A percentile compares a stretch with the other conserved stretches of the same genome.
Evolutionary conservation across 2,888 invertebrate species (phyloP).

Genomic region (Parascotia fuliginaria): DNA sequence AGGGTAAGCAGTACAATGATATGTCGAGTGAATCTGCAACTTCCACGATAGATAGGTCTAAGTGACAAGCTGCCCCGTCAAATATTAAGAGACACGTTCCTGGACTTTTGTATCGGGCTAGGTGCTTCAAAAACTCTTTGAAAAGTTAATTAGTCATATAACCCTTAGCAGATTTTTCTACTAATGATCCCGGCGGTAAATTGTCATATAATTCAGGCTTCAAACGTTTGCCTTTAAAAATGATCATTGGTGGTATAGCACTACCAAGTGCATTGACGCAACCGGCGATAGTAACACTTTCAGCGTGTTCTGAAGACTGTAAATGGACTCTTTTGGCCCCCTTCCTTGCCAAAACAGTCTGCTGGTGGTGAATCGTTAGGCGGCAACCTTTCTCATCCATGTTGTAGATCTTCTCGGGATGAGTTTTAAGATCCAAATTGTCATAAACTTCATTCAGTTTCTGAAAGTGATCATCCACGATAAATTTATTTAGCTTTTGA

Average conservation of each 20-base stretch:
- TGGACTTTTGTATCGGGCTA: conserved; percentile 15
- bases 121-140: background rate
- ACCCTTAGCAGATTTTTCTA: conserved; percentile 2
- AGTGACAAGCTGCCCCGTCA: conserved; percentile 26
- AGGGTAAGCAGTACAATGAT: conserved; percentile 30
- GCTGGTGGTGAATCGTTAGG: conserved; percentile 37
- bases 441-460: conserved; percentile 1
- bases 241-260: conserved; percentile 30
- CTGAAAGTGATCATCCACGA: conserved; percentile 33
- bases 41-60: conserved; percentile 29
- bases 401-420: conserved; percentile 33
- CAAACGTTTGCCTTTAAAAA: conserved; percentile 33
- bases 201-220: conserved; percentile 20
- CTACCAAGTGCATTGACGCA: conserved; percentile 28
- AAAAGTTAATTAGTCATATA: conserved; percentile 22
- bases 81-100: conserved; percentile 27
- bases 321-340: conserved; percentile 38
- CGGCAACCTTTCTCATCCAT: conserved; percentile 43
- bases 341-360: conserved; percentile 34
- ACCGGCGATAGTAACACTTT: conserved; percentile 17
- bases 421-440: background rate
- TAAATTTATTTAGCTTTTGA: conserved; percentile 42
- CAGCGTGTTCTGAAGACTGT: conserved; percentile 32
- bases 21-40: conserved; percentile 27
- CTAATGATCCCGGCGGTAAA: conserved; percentile 21